A percentile compares a stretch with the other conserved stretches of the same genome.
Conservation (phyloP, 1,140 invertebrate species). For the Ceratina japonica region DNA sequence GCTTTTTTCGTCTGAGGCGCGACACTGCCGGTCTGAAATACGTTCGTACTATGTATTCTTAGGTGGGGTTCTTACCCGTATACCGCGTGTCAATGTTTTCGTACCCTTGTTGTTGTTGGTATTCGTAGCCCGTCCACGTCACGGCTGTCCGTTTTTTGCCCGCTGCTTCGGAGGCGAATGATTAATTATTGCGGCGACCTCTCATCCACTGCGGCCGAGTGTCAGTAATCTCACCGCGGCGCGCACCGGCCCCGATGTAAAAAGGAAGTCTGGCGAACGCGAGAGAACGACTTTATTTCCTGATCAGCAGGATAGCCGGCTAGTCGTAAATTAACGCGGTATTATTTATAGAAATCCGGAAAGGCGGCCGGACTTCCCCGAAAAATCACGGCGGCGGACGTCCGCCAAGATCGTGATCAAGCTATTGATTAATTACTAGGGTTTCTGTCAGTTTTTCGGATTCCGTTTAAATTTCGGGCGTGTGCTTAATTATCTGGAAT, state of each 20-base stretch:
- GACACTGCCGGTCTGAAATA: neutral
- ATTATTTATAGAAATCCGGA: too few species aligned
- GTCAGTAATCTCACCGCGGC: constrained; percentile 15
- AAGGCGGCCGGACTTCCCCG: too few species aligned
- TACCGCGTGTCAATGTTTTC: constrained; percentile 39
- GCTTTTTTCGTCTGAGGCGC: constrained; percentile 13
- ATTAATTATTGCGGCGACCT: constrained; percentile 55
- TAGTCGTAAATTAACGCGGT: too few species aligned
- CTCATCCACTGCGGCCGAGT: constrained; percentile 37
- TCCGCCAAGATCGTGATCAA: too few species aligned
- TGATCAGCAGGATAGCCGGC: neutral
- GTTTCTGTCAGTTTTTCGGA: too few species aligned
- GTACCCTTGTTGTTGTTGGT: neutral
- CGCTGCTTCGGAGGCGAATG: constrained; percentile 40
- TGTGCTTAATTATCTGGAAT: neutral
- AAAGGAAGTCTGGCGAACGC: constrained; percentile 2
- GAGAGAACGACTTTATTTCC: constrained; percentile 23
- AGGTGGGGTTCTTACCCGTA: neutral
- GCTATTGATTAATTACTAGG: too few species aligned
- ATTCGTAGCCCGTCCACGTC: constrained; percentile 55
- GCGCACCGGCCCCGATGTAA: neutral
- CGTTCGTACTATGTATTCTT: constrained; percentile 4
- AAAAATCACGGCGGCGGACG: too few species aligned
- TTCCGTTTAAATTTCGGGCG: neutral
- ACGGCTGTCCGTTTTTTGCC: constrained; percentile 62